Evolutionary conservation across 1,140 invertebrate genomes (phyloP).

Genomic region (Lepidurus apus): DNA sequence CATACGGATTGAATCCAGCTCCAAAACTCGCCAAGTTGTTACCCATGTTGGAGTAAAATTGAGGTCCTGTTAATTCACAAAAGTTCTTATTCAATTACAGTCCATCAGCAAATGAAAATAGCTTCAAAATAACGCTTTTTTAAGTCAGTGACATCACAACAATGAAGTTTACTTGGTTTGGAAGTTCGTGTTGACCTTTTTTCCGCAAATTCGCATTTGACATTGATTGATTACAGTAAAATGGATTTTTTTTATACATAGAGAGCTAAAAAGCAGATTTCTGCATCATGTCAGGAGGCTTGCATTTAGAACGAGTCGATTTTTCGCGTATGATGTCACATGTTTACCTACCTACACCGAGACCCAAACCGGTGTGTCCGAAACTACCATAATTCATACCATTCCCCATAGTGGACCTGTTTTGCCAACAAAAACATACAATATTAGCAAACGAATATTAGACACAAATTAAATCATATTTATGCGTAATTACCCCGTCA

Average conservation of each 20-base stretch:
- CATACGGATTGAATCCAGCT: not conserved
- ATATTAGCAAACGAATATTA: not conserved
- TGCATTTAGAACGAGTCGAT: too few species aligned
- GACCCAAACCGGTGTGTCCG: not conserved
- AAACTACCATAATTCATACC: not conserved
- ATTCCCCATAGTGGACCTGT: not conserved
- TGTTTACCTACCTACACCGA: slow-evolving; percentile 8
- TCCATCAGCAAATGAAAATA: not conserved
- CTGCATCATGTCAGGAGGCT: too few species aligned
- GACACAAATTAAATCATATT: not conserved
- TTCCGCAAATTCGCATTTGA: too few species aligned
- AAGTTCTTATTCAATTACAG: not conserved
- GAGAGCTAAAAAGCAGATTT: too few species aligned
- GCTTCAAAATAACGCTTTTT: too few species aligned
- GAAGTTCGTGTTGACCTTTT: too few species aligned
- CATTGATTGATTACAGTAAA: too few species aligned
- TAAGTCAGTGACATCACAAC: too few species aligned
- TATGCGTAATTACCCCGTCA: not conserved
- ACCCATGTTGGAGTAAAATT: not conserved
- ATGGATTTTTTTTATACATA: too few species aligned
- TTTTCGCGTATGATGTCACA: not conserved
- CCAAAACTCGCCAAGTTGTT: not conserved
- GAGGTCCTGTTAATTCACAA: not conserved
- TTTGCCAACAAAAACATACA: not conserved
- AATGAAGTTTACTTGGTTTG: too few species aligned